Base-by-base conservation (phyloP, 2,888 invertebrate genomes). In the Drosophila borborema region DNA sequence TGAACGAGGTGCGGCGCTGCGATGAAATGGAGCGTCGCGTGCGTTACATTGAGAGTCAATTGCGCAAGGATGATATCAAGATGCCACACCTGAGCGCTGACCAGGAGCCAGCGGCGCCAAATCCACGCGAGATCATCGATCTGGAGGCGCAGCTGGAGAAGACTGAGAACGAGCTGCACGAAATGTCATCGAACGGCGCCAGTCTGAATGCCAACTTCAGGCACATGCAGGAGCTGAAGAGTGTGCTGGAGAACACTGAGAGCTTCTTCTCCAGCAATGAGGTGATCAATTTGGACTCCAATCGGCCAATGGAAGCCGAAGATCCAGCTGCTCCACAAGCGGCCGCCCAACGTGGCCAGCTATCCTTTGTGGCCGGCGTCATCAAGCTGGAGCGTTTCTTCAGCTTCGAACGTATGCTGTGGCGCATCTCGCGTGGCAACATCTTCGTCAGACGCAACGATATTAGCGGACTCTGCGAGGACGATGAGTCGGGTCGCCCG, bases 161-260 rank as follows among this genome's bases (percentile, higher is more conserved):
- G 94, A 97, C 98, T 28, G 99, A 99, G 93, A 97, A 97, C 82
- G 99, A 99, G 93, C 96, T 99, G 80, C 95, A 97, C 62, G 99
- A 99, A 93, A 95, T 99, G 75, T 98, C 98, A 70, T 96, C 97
- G 90, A 99, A 98, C 92, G 97, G 98, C 10, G 97, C 98, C 71
- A 98, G 97, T 90, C 93, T 99, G 88, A 97, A 98, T 93, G 96
- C 97, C 82, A 99, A 99, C 93, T 98, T 95, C 92, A 94, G 98
- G 80, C 99, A 99, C 92, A 94, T 99, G 90, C 97, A 97, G 0
- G 99, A 99, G 93, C 93, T 99, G 86, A 96, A 95, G 80, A 97
- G 98, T 91, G 98, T 99, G 45, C 94, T 99, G 64, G 96, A 97
- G 92, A 98, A 98, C 92, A 98, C 99, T 0, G 97, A 98, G 40